A percentile compares a stretch with the other conserved stretches of the same genome.
These are phyloP conservation scores for Geodia barretti DNA, from an alignment of 37 sponge, comb jelly and placozoan species.

Conservation along the genomic window DNA sequence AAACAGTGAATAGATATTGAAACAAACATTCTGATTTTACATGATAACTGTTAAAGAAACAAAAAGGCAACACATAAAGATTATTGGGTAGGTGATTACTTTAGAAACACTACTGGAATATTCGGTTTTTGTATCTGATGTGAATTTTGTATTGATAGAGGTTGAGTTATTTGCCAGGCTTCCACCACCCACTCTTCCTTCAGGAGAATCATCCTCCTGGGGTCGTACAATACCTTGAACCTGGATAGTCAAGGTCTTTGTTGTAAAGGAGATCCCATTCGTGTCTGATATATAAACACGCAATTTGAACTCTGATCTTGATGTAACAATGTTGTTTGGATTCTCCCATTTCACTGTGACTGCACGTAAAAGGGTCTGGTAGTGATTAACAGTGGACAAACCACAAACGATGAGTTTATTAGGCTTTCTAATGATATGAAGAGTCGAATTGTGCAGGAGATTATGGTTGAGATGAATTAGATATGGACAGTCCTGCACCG, in stretches of 20 bases:
- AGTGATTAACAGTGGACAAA: slow-evolving; percentile 6
- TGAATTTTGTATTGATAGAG: too few species aligned
- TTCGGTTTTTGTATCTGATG: too few species aligned
- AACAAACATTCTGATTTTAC: too few species aligned
- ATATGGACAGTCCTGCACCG: background rate
- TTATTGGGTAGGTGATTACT: too few species aligned
- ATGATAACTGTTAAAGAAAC: too few species aligned
- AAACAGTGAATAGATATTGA: too few species aligned
- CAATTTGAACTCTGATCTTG: background rate
- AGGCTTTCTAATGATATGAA: slow-evolving; percentile 13
- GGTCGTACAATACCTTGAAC: slow-evolving; percentile 1
- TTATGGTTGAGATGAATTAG: slow-evolving; percentile 8
- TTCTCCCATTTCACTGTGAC: background rate
- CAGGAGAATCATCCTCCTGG: background rate
- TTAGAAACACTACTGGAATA: too few species aligned
- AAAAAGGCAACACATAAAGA: too few species aligned
- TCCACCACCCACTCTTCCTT: too few species aligned
- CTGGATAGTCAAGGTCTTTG: slow-evolving; percentile 6
- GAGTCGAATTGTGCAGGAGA: background rate
- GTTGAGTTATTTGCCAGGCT: too few species aligned
- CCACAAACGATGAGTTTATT: slow-evolving; percentile 26
- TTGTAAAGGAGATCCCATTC: slow-evolving; percentile 38
- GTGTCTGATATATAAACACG: slow-evolving; percentile 46
- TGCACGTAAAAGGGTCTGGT: slow-evolving; percentile 22
- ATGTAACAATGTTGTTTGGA: background rate